A percentile compares a stretch with the other conserved stretches of the same genome.
Conservation (phyloP, 1,140 invertebrate genomes). For the Tyrophagus putrescentiae region DNA sequence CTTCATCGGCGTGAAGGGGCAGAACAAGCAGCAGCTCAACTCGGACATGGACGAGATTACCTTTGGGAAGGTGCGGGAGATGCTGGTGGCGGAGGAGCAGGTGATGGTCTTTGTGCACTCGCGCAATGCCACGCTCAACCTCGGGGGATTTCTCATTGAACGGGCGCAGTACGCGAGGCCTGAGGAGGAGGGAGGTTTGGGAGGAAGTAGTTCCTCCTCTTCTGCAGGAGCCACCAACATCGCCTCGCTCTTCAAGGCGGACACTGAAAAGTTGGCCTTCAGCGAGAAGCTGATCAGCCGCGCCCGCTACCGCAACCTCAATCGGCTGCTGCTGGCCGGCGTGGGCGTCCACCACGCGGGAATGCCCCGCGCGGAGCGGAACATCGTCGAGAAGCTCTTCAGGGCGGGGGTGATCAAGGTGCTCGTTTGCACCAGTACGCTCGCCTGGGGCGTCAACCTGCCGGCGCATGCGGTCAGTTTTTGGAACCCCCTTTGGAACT, state of each 20-base stretch:
- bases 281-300: conserved; percentile 39
- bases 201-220: conserved; percentile 60
- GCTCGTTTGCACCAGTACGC: conserved; percentile 87
- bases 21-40: conserved; percentile 56
- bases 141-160: conserved; percentile 43
- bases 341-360: conserved; percentile 95
- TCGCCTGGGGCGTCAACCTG: conserved; percentile 98
- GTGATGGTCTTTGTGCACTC: conserved; percentile 99
- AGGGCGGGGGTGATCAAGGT: conserved; percentile 75
- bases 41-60: conserved; percentile 80
- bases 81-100: conserved; percentile 78
- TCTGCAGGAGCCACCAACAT: conserved; percentile 54
- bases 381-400: conserved; percentile 74
- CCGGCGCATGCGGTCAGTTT: conserved; percentile 69
- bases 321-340: conserved; percentile 67
- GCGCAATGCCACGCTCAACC: conserved; percentile 78
- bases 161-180: conserved; percentile 25
- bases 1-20: conserved; percentile 76
- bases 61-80: conserved; percentile 77
- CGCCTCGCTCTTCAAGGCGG: conserved; percentile 37
- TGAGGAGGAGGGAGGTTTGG: conserved; percentile 26
- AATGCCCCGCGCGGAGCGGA: conserved; percentile 67
- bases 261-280: conserved; percentile 1
- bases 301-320: conserved; percentile 56
- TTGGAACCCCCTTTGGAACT: conserved; percentile 35